Evolutionary conservation across 1,140 invertebrate genomes (phyloP), one percentile per base, ranked within the genome.

Genomic region (Camponotus floridanus): DNA sequence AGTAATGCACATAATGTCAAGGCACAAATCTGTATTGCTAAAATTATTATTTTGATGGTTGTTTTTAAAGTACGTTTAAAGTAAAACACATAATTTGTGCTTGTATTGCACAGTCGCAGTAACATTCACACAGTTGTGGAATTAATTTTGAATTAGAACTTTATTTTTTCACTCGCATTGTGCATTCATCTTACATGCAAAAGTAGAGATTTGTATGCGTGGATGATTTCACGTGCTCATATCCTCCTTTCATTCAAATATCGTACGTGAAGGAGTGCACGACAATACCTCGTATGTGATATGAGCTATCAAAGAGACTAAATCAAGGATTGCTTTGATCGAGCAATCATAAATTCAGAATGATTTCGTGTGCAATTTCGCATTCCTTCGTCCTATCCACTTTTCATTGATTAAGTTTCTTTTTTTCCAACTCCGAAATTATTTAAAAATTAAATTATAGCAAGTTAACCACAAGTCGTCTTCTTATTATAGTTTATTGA

Each of bases 161-260:
- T 21, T 15, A 5, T 6, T 61, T 71, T 26, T 48, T 81, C 36
- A 65, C 21, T 7, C 11, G 18, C 18, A 4, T 33, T 33, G 76
- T 36, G 31, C 15, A 21, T 73, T 21, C 51, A 18, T 80, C 36
- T 80, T 64, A 55, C 42, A 21, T 9, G 31, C 36, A 42, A 26
- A 57, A n/a, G 42, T 68, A 55, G 48, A 36, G 42, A 59, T 81
- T 70, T 73, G 8, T 57, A 71, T 81, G 79, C 79, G 33, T 21
- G 67, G 11, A 21, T 59, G 79, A 73, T 61, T 21, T 55, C 51
- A 51, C 21, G 42, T 33, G 36, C 65, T 71, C 51, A 81, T 81
- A 73, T 73, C 67, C 33, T 80, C 33, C 74, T 31, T 68, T 57
- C 13, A 59, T 61, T n/a, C 67, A 39, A 79, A 73, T 71, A 59